Evolutionary conservation across 2,888 invertebrate genomes (phyloP), one percentile per base, ranked within the genome.

Genomic region (Drosophila stalkeri): DNA sequence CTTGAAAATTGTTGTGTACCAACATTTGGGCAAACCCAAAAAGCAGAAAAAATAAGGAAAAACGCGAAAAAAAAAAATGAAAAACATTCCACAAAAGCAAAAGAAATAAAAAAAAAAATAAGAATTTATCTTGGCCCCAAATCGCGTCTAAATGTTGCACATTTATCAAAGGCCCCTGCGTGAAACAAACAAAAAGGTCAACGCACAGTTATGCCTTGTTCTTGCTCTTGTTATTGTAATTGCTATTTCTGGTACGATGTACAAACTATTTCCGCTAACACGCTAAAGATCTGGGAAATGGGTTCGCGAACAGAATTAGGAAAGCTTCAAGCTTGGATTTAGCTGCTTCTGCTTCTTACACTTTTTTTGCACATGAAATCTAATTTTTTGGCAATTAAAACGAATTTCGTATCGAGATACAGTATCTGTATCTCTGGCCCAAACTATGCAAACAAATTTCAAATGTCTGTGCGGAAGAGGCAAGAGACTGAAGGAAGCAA

Each of bases 141-240:
- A 89, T 89, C 89, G 80, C 80, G 68, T 80, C 80, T 83, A 89
- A 90, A 82, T 90, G 83, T 90, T 85, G 89, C 89, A 90, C 82
- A 90, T 89, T 89, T 89, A 89, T 89, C 89, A 90, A 80, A 79
- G 73, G 60, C 71, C 81, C 63, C 75, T 74, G 66, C 75, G 59
- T 75, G 67, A 64, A 52, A 62, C 73, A 79, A 67, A 46, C 43
- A 43, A 43, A 46, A 80, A 89, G 87, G 90, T 87, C 88, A 89
- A 89, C 90, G 87, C 90, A 89, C 87, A 87, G 90, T 87, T 89
- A 89, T 84, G 69, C 73, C 86, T 69, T 63, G 75, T 72, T 80
- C 68, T 82, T 66, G 75, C 76, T 74, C 57, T 73, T 78, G 84
- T 86, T 72, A 68, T 72, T 83, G 57, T 86, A 73, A 44, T 52